phyloP scores from a whole-genome alignment of 2,113 vertebrate species.

The Engraulis encrasicolus region DNA sequence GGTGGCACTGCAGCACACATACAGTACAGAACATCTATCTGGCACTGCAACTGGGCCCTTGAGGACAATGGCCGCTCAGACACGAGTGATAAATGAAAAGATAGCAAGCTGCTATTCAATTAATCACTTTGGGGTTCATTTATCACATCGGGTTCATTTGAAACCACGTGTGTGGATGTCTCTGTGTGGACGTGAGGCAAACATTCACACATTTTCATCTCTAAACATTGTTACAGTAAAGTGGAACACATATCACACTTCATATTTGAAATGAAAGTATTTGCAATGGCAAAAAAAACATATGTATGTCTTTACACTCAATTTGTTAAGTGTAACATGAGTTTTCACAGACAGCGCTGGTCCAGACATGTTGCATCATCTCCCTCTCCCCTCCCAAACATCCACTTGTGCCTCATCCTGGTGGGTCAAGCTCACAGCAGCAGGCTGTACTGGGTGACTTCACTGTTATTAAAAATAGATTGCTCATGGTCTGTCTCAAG shows the following conservation, averaged over 20 bases:
- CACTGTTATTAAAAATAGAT: slow-evolving; percentile 9
- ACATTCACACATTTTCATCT: background rate
- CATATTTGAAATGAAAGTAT: background rate
- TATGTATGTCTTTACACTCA: background rate
- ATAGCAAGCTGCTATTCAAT: background rate
- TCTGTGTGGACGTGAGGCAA: background rate
- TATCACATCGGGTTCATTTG: too few relatives aligned
- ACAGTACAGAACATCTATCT: too few relatives aligned
- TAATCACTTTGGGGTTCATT: background rate
- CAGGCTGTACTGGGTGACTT: background rate
- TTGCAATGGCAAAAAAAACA: too few relatives aligned
- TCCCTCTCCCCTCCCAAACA: background rate
- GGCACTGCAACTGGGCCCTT: background rate
- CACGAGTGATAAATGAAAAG: background rate
- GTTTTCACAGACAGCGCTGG: background rate
- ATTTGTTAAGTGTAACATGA: background rate
- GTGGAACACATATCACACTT: background rate
- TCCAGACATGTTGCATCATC: background rate
- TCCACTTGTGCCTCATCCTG: background rate
- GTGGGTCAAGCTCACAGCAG: background rate
- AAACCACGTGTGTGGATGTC: background rate
- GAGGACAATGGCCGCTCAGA: slow-evolving; percentile 4
- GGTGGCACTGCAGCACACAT: background rate
- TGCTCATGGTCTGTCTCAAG: background rate
- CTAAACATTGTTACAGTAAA: background rate